A percentile compares a stretch with the other conserved stretches of the same genome.
Conservation (phyloP, 1,140 invertebrate species). For the Drosophila sturtevanti region DNA sequence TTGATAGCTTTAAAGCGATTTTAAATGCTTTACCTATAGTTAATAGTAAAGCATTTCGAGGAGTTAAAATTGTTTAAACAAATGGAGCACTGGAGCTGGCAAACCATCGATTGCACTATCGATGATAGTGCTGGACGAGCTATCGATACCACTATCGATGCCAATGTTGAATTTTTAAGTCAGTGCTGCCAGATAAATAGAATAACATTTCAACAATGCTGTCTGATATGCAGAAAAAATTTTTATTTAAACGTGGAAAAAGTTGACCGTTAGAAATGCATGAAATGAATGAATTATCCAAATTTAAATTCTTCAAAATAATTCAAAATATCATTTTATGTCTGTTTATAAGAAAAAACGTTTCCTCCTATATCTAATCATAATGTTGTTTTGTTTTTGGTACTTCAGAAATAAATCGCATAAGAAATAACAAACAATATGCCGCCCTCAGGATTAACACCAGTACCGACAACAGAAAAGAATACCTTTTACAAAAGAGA, state of each 20-base stretch:
- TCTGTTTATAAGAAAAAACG: slow-evolving; percentile 1
- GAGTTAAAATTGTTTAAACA: slow-evolving; percentile 16
- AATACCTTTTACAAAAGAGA: slow-evolving; percentile 28
- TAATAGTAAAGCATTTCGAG: slow-evolving; percentile 8
- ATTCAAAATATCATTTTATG: too few species aligned
- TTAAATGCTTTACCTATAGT: slow-evolving; percentile 9
- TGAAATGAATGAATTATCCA: too few species aligned
- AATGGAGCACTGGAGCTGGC: slow-evolving; percentile 4
- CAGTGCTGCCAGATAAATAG: not conserved
- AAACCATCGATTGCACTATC: slow-evolving; percentile 1
- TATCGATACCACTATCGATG: not conserved
- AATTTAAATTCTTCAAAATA: too few species aligned
- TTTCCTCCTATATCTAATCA: not conserved
- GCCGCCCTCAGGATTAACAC: slow-evolving; percentile 67
- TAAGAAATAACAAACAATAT: slow-evolving; percentile 57
- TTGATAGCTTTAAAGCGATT: not conserved
- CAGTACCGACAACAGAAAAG: slow-evolving; percentile 15
- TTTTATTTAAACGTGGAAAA: not conserved
- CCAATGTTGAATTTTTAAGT: not conserved
- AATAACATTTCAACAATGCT: not conserved
- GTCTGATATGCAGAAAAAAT: not conserved
- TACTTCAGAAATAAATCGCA: slow-evolving; percentile 48
- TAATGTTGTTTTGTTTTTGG: slow-evolving; percentile 6
- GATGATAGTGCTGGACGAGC: not conserved
- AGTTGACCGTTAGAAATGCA: not conserved